Percentiles rank a stretch among this genome's conserved stretches.
Evolutionary conservation across 2,888 invertebrate species (phyloP).

Genomic region (Graphium colonna): DNA sequence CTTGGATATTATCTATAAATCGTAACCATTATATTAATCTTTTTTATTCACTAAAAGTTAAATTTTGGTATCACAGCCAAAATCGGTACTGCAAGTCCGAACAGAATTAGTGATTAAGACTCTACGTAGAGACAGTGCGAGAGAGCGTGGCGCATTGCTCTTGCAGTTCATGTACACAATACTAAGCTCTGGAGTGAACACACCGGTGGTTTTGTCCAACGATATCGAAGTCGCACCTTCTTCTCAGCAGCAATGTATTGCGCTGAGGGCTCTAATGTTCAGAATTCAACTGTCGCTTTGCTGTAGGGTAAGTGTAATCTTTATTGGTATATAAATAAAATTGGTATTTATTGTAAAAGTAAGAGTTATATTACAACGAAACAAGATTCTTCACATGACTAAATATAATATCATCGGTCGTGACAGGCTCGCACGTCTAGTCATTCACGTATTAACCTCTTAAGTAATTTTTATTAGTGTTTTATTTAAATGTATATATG

Average conservation of each 20-base stretch:
- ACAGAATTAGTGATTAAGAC: slow-evolving; percentile 53
- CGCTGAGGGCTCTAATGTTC: slow-evolving; percentile 63
- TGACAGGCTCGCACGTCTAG: too few species aligned
- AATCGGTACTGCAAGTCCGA: slow-evolving; percentile 55
- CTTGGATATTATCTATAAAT: too few species aligned
- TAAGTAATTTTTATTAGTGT: too few species aligned
- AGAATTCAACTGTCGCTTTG: slow-evolving; percentile 65
- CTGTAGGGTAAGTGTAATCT: slow-evolving; percentile 48
- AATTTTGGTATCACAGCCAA: slow-evolving; percentile 51
- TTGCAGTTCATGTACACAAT: slow-evolving; percentile 58
- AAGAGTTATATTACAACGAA: too few species aligned
- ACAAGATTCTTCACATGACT: too few species aligned
- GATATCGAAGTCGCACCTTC: slow-evolving; percentile 34
- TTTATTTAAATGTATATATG: too few species aligned
- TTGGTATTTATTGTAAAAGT: too few species aligned
- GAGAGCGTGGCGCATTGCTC: slow-evolving; percentile 52
- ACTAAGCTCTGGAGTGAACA: slow-evolving; percentile 45
- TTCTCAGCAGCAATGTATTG: slow-evolving; percentile 43
- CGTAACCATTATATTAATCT: too few species aligned
- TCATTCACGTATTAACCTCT: too few species aligned
- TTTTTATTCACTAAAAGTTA: too few species aligned
- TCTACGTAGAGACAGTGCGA: slow-evolving; percentile 50
- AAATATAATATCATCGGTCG: too few species aligned
- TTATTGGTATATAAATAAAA: background rate
- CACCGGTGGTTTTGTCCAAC: slow-evolving; percentile 53